Conservation (phyloP, 2,888 invertebrate genomes). For the Cataglyphis altisquamis region DNA sequence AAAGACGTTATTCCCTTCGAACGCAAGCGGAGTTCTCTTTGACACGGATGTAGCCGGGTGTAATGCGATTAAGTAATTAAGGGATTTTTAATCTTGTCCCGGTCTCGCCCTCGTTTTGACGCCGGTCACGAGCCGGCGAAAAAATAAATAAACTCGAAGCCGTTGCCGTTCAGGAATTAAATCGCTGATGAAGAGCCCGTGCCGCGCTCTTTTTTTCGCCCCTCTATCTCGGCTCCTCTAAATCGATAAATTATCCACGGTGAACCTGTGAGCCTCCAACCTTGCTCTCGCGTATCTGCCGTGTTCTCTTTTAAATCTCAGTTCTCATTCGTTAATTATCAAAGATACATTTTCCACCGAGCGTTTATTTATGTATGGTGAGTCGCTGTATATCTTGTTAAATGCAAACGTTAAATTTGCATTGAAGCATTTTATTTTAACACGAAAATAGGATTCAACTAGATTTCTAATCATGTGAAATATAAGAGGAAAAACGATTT, state of each 20-base stretch:
- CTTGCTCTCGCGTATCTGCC: slow-evolving; percentile 28
- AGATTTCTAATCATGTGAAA: neutral
- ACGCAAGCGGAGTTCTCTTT: slow-evolving; percentile 76
- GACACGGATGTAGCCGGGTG: slow-evolving; percentile 78
- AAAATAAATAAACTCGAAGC: slow-evolving; percentile 84
- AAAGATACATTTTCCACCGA: neutral
- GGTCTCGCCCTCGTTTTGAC: slow-evolving; percentile 75
- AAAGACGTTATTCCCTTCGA: neutral
- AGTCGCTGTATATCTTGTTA: neutral
- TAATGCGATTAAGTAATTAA: slow-evolving; percentile 85
- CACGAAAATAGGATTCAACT: neutral
- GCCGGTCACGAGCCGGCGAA: slow-evolving; percentile 79
- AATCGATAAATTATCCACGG: slow-evolving; percentile 79
- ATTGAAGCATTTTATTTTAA: neutral
- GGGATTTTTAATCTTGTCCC: slow-evolving; percentile 83
- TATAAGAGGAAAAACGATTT: neutral
- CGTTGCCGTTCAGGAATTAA: slow-evolving; percentile 80
- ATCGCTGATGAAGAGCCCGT: slow-evolving; percentile 83
- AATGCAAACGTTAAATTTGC: slow-evolving; percentile 9
- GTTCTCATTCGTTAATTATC: slow-evolving; percentile 38
- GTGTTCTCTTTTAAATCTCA: slow-evolving; percentile 28
- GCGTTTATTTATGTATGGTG: neutral
- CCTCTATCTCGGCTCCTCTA: slow-evolving; percentile 65
- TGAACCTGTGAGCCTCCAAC: slow-evolving; percentile 52
- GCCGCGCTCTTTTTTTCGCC: slow-evolving; percentile 52